Base-by-base conservation (phyloP, 2,888 invertebrate genomes). In the Tuta absoluta region DNA sequence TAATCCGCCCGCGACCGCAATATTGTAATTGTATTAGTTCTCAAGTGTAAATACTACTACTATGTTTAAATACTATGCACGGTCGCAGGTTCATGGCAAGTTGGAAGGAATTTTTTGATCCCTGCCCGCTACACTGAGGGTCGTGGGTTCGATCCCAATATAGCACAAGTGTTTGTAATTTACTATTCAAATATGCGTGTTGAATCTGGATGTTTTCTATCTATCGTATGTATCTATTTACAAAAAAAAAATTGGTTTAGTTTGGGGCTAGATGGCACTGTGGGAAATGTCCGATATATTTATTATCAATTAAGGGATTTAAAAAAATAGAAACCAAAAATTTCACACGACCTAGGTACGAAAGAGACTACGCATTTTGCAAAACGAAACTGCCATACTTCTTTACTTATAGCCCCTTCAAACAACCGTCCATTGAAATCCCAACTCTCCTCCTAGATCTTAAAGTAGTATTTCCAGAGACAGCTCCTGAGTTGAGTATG, bases 361-460 rank as follows among this genome's bases (percentile, higher is more conserved):
- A n/a, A n/a, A n/a, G n/a, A n/a, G n/a, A n/a, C n/a, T n/a, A 21
- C 49, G 8, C 49, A 49, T 21, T 49, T 49, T 49, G 49, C 49
- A 49, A 49, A 49, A 17, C 19, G 17, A 21, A 49, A 4, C 17
- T 17, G 14, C 21, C 19, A 17, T n/a, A 49, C 17, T 14, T 17
- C n/a, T 21, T 19, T 17, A 17, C 19, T 48, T 14, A 21, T 21
- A 49, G 10, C 49, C 49, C 49, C 21, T 21, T 49, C 7, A 21
- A 49, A 49, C 49, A 49, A 11, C 17, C 4, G 3, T 3, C 14
- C 59, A 64, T 63, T 41, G 51, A 10, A 71, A 70, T 66, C 63
- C 70, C 64, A 63, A 71, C 74, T 70, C 59, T 73, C 66, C 38
- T 10, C 24, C 21, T 7, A 8, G 24, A 21, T 5, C 19, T 49